Conservation (phyloP, 2,797 vertebrate species). For the Dromococcyx pavoninus region DNA sequence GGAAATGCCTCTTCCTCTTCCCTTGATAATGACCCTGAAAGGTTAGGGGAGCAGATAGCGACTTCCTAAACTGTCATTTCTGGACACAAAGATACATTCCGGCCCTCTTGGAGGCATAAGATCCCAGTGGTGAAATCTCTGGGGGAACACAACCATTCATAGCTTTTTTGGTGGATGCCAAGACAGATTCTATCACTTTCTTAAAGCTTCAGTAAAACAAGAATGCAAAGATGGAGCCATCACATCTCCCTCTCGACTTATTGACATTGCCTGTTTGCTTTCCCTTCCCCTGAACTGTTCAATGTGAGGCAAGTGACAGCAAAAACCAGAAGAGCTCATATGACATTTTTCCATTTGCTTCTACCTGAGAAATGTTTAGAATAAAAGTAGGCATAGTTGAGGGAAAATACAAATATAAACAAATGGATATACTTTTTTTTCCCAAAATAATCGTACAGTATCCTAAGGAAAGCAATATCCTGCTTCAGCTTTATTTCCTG, state of each 20-base stretch:
- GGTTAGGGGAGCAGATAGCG: background rate
- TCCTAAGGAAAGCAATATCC: background rate
- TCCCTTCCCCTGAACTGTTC: conserved; percentile 1
- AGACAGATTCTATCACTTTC: conserved; percentile 32
- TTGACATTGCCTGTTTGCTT: conserved; percentile 12
- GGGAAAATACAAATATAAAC: background rate
- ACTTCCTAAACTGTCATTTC: background rate
- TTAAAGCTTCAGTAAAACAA: conserved; percentile 66
- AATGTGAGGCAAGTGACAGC: background rate
- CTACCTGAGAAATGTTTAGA: background rate
- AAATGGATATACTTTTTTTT: background rate
- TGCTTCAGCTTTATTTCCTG: background rate
- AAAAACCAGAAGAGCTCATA: background rate
- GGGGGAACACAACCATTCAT: conserved; percentile 17
- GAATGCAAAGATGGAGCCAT: conserved; percentile 44
- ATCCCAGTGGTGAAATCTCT: background rate
- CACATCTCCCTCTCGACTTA: conserved; percentile 34
- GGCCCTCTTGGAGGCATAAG: background rate
- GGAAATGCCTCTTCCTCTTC: background rate
- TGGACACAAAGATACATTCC: background rate
- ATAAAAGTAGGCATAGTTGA: background rate
- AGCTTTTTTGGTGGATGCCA: background rate
- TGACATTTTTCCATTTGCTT: background rate
- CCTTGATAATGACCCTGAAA: background rate
- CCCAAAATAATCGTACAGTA: background rate